Evolutionary conservation across 2,113 vertebrate species (phyloP), one percentile per base, ranked within the genome.

Genomic region (Sterrhoptilus dennistouni): DNA sequence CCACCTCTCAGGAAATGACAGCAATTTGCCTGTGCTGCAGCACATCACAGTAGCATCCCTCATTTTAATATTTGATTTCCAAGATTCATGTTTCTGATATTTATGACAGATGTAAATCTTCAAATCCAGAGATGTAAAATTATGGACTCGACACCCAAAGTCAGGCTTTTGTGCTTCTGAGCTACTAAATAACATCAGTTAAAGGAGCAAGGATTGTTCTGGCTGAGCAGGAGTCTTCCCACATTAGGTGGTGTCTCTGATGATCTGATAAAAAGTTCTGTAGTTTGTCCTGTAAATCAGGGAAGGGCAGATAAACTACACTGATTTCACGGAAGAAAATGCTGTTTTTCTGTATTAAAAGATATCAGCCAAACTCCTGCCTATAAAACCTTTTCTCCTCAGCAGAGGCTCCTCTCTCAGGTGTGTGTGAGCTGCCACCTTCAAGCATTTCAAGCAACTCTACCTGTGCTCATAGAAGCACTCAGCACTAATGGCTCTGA

Each of bases 1-100:
- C 86, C 56, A 87, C 85, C 86, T 93, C 74, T 89, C 59, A 65
- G 89, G 85, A 78, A 96, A 77, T 80, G 86, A 77, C 79, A 83
- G 88, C 82, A 89, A 93, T 96, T 94, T 95, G 45, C 64, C 81
- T 5, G 24, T 19, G 72, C 91, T 12, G 15, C 76, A 64, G 79
- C 2, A 0, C 88, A 27, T 35, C 71, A 19, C 56, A 2, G 42
- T 13, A 83, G 71, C 93, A 83, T 81, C 74, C 45, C 65, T 95
- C 79, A 94, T 96, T 95, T 97, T 92, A 95, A 96, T 94, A 95
- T 81, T 94, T 96, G 94, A 96, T 96, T 96, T 94, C 9, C 2
- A 53, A 72, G 93, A 83, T 72, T 94, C 90, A 23, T 82, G 60
- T 64, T 86, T 68, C 92, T 92, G 72, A 66, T 92, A 80, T 90